phyloP scores from a whole-genome alignment of 2,113 vertebrate species.

The Erinaceus europaeus region DNA sequence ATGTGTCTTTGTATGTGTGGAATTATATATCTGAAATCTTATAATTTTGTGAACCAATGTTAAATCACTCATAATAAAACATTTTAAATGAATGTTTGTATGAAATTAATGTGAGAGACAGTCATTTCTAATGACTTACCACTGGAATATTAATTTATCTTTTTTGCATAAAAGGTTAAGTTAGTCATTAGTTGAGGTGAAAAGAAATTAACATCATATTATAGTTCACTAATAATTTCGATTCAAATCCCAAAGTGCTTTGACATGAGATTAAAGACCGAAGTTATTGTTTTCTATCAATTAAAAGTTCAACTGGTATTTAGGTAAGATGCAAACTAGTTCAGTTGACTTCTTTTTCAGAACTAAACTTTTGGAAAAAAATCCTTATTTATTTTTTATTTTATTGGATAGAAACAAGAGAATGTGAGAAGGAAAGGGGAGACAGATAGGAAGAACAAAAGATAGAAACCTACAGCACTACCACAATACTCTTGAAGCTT shows the following conservation, averaged over 20 bases:
- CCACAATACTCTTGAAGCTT: no score
- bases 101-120: no score
- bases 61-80: no score
- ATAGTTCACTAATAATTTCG: not conserved
- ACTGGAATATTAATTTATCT: not conserved
- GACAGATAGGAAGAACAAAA: no score
- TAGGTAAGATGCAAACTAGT: not conserved
- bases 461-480: no score
- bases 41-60: no score
- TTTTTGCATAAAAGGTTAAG: not conserved
- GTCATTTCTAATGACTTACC: not conserved
- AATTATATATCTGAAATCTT: not conserved
- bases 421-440: no score
- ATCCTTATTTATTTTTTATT: no score
- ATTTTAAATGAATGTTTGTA: no score
- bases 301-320: not conserved
- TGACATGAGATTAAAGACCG: not conserved
- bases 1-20: not conserved
- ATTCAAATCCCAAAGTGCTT: not conserved
- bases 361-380: not conserved
- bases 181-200: conserved; percentile 5
- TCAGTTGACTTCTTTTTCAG: not conserved
- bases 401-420: no score
- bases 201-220: not conserved
- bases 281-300: not conserved